These are phyloP conservation scores for Hedya salicella DNA, from an alignment of 2,888 invertebrate species.

Conservation along the genomic window DNA sequence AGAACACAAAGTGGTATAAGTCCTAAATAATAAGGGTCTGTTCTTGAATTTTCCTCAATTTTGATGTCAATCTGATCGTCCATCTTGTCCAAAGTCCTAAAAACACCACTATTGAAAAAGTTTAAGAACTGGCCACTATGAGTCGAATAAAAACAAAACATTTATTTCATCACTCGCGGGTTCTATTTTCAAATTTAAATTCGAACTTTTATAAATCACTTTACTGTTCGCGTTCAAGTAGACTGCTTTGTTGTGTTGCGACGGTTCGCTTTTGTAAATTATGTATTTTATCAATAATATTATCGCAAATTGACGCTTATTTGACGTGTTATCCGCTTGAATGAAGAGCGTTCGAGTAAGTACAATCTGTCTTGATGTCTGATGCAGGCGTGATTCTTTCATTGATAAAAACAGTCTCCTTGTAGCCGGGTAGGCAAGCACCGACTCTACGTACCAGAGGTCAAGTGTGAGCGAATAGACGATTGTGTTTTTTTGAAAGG, in stretches of 20 bases:
- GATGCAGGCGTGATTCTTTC: constrained; percentile 29
- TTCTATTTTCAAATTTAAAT: constrained; percentile 13
- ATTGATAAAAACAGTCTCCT: constrained; percentile 40
- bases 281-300: constrained; percentile 36
- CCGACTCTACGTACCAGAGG: not conserved
- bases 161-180: constrained; percentile 6
- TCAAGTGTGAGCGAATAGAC: constrained; percentile 25
- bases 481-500: constrained; percentile 11
- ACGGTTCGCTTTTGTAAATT: not conserved
- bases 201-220: not conserved
- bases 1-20: constrained; percentile 59
- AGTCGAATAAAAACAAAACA: constrained; percentile 1
- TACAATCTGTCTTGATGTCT: constrained; percentile 22
- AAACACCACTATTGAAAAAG: not conserved
- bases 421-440: constrained; percentile 18
- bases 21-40: constrained; percentile 49
- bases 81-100: constrained; percentile 18
- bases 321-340: constrained; percentile 30
- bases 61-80: constrained; percentile 31
- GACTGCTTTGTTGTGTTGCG: constrained; percentile 3
- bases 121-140: constrained; percentile 1
- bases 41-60: constrained; percentile 16
- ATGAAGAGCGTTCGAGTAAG: constrained; percentile 32
- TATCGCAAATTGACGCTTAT: constrained; percentile 35
- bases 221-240: constrained; percentile 17